phyloP scores from a whole-genome alignment of 2,113 vertebrate species.

The Motacilla tschutschensis region DNA sequence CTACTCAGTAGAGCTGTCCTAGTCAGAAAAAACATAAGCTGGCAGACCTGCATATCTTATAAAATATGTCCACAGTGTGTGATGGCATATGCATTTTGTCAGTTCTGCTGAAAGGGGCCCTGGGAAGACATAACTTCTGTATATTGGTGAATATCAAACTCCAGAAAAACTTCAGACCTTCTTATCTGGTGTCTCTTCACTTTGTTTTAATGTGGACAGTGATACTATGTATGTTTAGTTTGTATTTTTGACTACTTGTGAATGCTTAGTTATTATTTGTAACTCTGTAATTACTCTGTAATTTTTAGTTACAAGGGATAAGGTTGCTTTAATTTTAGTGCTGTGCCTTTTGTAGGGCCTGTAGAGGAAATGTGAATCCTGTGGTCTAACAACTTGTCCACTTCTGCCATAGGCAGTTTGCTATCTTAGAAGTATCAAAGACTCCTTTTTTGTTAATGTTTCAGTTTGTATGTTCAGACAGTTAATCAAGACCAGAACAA shows the following conservation, averaged over 20 bases:
- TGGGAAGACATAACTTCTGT: not conserved
- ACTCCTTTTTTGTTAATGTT: not conserved
- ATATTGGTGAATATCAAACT: not conserved
- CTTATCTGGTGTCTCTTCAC: not conserved
- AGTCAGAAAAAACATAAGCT: not conserved
- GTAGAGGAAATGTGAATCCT: not conserved
- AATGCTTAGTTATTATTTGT: not conserved
- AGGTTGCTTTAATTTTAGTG: not conserved
- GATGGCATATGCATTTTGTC: not conserved
- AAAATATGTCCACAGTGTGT: not conserved
- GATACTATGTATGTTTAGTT: not conserved
- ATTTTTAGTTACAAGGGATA: not conserved
- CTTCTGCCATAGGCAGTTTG: not conserved
- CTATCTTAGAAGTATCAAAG: not conserved
- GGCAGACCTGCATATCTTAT: not conserved
- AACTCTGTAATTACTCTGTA: not conserved
- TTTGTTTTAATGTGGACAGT: not conserved
- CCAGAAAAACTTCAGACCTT: not conserved
- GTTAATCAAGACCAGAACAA: not conserved
- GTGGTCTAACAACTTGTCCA: not conserved
- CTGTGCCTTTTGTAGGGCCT: not conserved
- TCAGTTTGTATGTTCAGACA: not conserved
- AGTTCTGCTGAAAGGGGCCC: not conserved
- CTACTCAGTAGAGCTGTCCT: not conserved
- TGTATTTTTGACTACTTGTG: not conserved